Conservation (phyloP, 2,113 vertebrate genomes). For the Anolis sagrei region DNA sequence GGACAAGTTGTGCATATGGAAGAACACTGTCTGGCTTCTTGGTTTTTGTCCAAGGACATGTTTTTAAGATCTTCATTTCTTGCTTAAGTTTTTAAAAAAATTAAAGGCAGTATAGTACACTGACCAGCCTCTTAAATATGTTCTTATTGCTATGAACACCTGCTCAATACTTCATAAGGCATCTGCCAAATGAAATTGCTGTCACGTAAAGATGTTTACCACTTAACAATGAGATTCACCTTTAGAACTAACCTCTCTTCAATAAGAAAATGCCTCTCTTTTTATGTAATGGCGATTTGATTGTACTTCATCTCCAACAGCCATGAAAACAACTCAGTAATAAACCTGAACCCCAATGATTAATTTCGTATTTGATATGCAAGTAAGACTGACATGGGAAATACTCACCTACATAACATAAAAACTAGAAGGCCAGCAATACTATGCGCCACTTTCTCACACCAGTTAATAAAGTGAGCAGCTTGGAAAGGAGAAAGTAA, state of each 20-base stretch:
- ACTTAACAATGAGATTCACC: background rate
- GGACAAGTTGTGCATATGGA: background rate
- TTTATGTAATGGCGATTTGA: slow-evolving; percentile 4
- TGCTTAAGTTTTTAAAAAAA: background rate
- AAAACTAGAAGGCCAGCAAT: background rate
- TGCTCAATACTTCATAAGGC: slow-evolving; percentile 14
- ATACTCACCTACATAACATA: slow-evolving; percentile 23
- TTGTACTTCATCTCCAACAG: background rate
- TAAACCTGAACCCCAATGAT: background rate
- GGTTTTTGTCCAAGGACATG: slow-evolving; percentile 17
- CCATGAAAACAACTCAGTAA: background rate
- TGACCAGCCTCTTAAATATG: slow-evolving; percentile 19
- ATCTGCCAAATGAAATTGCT: background rate
- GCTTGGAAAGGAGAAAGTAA: background rate
- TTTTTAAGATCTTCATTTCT: background rate
- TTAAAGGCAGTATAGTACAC: slow-evolving; percentile 9
- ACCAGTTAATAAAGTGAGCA: background rate
- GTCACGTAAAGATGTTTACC: slow-evolving; percentile 11
- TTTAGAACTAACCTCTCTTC: slow-evolving; percentile 13
- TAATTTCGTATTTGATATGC: slow-evolving; percentile 8
- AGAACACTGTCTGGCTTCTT: background rate
- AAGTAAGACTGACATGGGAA: slow-evolving; percentile 23
- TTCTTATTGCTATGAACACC: slow-evolving; percentile 13
- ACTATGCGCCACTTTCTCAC: background rate
- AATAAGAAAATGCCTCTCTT: background rate